Evolutionary conservation across 2,113 vertebrate genomes (phyloP).

Genomic region (Cettia cetti): DNA sequence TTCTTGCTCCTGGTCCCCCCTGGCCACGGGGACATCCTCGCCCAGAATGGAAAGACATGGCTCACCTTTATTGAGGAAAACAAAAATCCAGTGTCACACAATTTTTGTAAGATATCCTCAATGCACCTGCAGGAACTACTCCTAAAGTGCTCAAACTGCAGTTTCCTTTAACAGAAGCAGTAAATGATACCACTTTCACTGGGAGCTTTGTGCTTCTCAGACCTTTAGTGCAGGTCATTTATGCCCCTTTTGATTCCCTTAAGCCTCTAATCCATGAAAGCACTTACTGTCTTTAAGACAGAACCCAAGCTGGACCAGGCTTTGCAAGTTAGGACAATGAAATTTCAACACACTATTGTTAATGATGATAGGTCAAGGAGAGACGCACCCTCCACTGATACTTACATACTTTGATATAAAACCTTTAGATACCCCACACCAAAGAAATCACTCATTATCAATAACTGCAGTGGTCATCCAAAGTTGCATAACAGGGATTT

Average conservation of each 20-base stretch:
- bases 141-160: not conserved
- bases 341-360: not conserved
- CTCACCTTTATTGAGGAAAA: slow-evolving; percentile 44
- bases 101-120: not conserved
- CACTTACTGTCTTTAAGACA: not conserved
- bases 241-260: not conserved
- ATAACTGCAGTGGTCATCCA: not conserved
- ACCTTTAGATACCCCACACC: not conserved
- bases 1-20: slow-evolving; percentile 76
- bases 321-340: not conserved
- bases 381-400: not conserved
- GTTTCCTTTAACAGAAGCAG: not conserved
- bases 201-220: not conserved
- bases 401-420: not conserved
- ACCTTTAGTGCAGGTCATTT: not conserved
- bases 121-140: not conserved
- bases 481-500: fast-evolving
- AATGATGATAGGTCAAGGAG: not conserved
- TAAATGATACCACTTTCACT: not conserved
- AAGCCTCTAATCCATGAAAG: not conserved
- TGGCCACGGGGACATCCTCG: slow-evolving; percentile 82
- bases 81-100: not conserved
- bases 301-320: not conserved
- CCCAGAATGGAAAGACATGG: slow-evolving; percentile 91
- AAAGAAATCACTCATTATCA: not conserved